Base-by-base conservation (phyloP, 2,888 invertebrate genomes). In the Saturnia pavonia region DNA sequence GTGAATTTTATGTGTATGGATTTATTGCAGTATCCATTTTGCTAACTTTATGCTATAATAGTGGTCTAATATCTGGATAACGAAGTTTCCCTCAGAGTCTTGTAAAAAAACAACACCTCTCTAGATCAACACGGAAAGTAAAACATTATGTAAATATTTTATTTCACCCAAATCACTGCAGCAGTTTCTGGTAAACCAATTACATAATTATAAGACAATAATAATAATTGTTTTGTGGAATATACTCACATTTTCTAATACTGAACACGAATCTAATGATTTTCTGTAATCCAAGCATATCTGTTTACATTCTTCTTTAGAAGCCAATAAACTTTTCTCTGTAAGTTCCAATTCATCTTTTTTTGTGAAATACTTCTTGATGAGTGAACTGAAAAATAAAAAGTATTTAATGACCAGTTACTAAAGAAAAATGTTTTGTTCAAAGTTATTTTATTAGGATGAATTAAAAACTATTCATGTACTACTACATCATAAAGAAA, bases 231-330 rank as follows among this genome's bases (percentile, higher is more conserved):
- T 54, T 54, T 34, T 54, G n/a, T 40, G 22, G 6, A 66, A 9
- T 27, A n/a, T 72, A 80, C 81, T 84, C 78, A 91, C 91, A 77
- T 83, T 83, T 80, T 90, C 88, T 67, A 87, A 74, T 48, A 72
- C 73, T 40, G 78, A 70, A 74, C 80, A 84, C 76, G 81, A 87
- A 71, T 89, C 87, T 25, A 84, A 73, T n/a, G 80, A 74, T 69
- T 80, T 81, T 72, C 81, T 83, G 67, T 86, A 84, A 63, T 89
- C 84, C 70, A 89, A 81, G 70, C 86, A 88, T 67, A 81, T 80
- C 75, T 88, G 78, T 75, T 83, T 88, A 73, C 85, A 84, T 75
- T 88, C 88, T 69, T 87, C 86, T 75, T 85, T 87, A 25, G 84
- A 78, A 65, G 78, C 71, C 19, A 80, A 69, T 22, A 89, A 77